These are phyloP conservation scores for Atta texana DNA, from an alignment of 1,140 invertebrate species.

Conservation along the genomic window DNA sequence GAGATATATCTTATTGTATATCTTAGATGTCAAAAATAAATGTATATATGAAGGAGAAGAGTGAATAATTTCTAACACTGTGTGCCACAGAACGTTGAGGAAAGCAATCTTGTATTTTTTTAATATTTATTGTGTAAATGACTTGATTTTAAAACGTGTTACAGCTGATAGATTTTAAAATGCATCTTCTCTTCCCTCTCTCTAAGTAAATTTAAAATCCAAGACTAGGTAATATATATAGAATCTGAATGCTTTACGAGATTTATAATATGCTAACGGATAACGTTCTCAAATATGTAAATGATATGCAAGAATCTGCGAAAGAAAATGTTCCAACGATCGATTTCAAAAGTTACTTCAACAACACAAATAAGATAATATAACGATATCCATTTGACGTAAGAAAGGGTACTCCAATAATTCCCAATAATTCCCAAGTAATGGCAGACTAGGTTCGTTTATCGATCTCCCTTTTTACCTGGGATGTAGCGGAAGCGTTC, in stretches of 20 bases:
- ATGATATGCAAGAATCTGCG: background rate
- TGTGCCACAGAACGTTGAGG: background rate
- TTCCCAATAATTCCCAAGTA: slow-evolving; percentile 45
- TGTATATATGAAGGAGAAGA: background rate
- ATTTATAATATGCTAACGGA: background rate
- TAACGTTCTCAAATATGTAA: background rate
- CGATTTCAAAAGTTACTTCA: background rate
- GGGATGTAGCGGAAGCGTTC: slow-evolving; percentile 23
- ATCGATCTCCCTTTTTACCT: slow-evolving; percentile 52
- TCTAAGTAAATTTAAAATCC: background rate
- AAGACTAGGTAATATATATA: too few relatives aligned
- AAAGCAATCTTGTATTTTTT: background rate
- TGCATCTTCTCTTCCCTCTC: background rate
- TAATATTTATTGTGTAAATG: background rate
- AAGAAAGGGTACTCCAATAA: slow-evolving; percentile 25
- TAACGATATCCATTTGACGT: background rate
- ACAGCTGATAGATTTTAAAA: background rate
- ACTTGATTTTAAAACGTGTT: background rate
- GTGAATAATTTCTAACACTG: background rate
- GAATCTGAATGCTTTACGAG: background rate
- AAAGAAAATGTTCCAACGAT: background rate
- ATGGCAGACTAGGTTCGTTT: slow-evolving; percentile 40
- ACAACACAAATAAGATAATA: background rate
- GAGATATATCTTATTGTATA: background rate
- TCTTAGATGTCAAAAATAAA: background rate